Percentiles rank a stretch among this genome's conserved stretches.
These are phyloP conservation scores for Euphonia xanthogaster DNA, from an alignment of 2,797 vertebrate species.

Conservation along the genomic window DNA sequence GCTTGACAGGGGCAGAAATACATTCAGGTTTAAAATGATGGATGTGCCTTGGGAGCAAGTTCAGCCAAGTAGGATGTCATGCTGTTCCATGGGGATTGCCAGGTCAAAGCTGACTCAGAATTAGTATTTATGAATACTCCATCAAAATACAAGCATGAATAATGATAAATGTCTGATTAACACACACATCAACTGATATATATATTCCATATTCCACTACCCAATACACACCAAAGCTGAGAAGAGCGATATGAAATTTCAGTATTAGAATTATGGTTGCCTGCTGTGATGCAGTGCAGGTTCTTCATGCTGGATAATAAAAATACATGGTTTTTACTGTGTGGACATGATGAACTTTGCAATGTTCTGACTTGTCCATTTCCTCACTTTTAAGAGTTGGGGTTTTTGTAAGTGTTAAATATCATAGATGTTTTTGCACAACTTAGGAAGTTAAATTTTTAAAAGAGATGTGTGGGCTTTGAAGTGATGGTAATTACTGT, in stretches of 20 bases:
- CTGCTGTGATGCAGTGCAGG: neutral
- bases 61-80: slow-evolving; percentile 18
- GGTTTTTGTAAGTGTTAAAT: neutral
- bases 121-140: slow-evolving; percentile 24
- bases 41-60: slow-evolving; percentile 13
- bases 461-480: neutral
- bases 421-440: neutral
- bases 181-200: neutral
- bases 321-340: neutral
- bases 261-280: neutral
- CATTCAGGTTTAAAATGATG: neutral
- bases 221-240: neutral
- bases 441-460: neutral
- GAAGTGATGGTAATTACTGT: neutral
- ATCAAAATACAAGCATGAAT: neutral
- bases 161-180: neutral
- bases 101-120: slow-evolving; percentile 60
- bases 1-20: slow-evolving; percentile 45
- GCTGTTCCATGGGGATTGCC: slow-evolving; percentile 13
- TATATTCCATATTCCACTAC: neutral
- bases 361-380: neutral
- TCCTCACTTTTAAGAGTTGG: neutral
- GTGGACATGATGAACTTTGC: neutral
- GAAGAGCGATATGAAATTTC: neutral
- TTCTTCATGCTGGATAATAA: neutral